Percentiles rank a stretch among this genome's conserved stretches.
These are phyloP conservation scores for Typhlichthys subterraneus DNA, from an alignment of 2,797 vertebrate genomes.

Conservation along the genomic window DNA sequence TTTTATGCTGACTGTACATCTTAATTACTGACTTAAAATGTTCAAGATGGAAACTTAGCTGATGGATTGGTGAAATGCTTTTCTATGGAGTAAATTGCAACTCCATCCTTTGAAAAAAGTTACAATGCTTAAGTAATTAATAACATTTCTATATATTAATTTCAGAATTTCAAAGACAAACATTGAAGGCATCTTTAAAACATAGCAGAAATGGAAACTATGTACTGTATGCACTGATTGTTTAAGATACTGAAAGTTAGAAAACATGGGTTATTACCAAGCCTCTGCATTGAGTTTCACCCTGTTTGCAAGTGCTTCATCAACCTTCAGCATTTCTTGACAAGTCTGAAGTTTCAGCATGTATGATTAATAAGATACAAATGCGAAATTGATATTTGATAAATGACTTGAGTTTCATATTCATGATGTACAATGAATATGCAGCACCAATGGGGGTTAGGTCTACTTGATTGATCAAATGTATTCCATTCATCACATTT, in stretches of 20 bases:
- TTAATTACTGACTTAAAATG: not conserved
- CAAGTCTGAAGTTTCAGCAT: conserved; percentile 72
- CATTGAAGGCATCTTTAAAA: not conserved
- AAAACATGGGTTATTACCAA: conserved; percentile 56
- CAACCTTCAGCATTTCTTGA: conserved; percentile 68
- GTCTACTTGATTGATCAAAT: conserved; percentile 79
- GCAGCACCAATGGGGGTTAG: conserved; percentile 71
- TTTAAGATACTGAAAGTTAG: conserved; percentile 61
- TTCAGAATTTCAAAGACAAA: conserved; percentile 20
- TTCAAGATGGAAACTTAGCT: conserved; percentile 37
- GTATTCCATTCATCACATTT: conserved; percentile 79
- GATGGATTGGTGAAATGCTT: conserved; percentile 42
- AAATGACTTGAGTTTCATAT: conserved; percentile 75
- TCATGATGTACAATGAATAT: conserved; percentile 80
- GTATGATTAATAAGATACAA: conserved; percentile 80
- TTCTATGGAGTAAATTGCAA: conserved; percentile 13
- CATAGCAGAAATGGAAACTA: conserved; percentile 23
- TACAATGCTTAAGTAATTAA: conserved; percentile 53
- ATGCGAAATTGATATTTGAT: conserved; percentile 78
- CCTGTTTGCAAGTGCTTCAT: conserved; percentile 68
- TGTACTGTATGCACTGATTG: conserved; percentile 19
- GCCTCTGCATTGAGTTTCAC: conserved; percentile 57
- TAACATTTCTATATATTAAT: conserved; percentile 34
- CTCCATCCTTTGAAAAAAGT: conserved; percentile 37
- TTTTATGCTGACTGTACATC: too few relatives aligned